phyloP scores from a whole-genome alignment of 2,113 vertebrate species.

The Phoenicopterus ruber region DNA sequence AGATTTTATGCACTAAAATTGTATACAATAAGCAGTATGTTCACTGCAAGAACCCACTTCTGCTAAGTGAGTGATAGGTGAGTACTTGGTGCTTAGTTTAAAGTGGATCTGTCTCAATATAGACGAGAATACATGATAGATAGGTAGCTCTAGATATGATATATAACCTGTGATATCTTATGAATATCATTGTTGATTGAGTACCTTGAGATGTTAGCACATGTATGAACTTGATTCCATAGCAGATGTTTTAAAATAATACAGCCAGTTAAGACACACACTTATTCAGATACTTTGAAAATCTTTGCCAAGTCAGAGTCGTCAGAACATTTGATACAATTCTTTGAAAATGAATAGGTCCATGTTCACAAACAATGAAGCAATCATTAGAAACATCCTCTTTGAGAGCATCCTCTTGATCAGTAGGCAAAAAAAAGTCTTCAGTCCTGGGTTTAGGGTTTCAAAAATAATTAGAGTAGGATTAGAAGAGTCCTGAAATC shows the following conservation, averaged over 20 bases:
- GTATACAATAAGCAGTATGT: background rate
- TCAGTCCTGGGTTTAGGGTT: background rate
- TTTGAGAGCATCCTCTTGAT: background rate
- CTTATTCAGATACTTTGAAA: background rate
- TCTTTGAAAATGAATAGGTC: background rate
- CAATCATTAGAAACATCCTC: background rate
- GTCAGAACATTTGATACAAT: background rate
- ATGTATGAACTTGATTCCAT: background rate
- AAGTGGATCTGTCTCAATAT: background rate
- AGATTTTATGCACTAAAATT: background rate
- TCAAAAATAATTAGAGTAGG: background rate
- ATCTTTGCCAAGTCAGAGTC: background rate
- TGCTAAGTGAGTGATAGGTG: background rate
- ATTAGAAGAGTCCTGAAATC: background rate
- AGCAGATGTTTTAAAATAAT: background rate
- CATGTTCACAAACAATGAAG: background rate
- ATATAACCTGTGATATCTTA: background rate
- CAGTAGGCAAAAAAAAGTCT: background rate
- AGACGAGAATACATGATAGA: background rate
- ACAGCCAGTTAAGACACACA: background rate
- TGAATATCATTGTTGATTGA: background rate
- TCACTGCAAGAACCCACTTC: background rate
- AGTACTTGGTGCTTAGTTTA: background rate
- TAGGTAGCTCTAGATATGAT: background rate
- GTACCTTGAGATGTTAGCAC: background rate